A percentile compares a stretch with the other conserved stretches of the same genome.
phyloP scores from a whole-genome alignment of 2,888 invertebrate genomes.

The Mamestra brassicae region DNA sequence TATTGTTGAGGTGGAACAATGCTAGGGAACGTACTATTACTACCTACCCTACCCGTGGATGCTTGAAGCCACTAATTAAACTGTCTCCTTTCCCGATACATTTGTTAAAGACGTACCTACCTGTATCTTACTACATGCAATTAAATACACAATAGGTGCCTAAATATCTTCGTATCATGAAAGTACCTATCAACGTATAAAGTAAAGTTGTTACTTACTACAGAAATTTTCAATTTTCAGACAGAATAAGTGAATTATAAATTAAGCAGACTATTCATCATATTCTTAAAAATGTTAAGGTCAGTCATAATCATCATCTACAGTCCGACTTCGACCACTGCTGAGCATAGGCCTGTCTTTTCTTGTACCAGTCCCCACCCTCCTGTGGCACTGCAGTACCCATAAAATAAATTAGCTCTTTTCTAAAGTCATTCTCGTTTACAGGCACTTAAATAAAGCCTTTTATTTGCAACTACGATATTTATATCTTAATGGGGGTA shows the following conservation, averaged over 20 bases:
- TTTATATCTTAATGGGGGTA: slow-evolving; percentile 54
- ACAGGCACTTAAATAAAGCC: slow-evolving; percentile 43
- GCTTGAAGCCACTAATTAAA: slow-evolving; percentile 52
- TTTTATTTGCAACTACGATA: slow-evolving; percentile 43
- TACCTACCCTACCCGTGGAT: slow-evolving; percentile 2
- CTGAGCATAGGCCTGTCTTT: neutral
- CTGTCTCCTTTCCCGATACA: slow-evolving; percentile 50
- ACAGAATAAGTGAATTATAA: no score
- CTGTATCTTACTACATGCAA: slow-evolving; percentile 1
- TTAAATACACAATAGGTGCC: neutral
- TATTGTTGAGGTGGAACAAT: slow-evolving; percentile 49
- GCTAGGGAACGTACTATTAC: slow-evolving; percentile 18
- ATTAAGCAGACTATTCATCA: no score
- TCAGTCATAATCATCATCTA: no score
- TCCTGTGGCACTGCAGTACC: neutral
- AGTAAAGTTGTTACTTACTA: neutral
- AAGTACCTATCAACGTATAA: neutral
- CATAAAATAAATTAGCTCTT: slow-evolving; percentile 20
- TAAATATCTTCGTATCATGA: neutral
- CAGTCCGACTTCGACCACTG: no score
- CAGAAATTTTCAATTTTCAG: no score
- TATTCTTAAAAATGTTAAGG: no score
- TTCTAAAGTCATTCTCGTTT: slow-evolving; percentile 27
- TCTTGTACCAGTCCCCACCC: neutral
- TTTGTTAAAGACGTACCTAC: slow-evolving; percentile 28